Conservation (phyloP, 2,113 vertebrate species). For the Mastomys coucha region DNA sequence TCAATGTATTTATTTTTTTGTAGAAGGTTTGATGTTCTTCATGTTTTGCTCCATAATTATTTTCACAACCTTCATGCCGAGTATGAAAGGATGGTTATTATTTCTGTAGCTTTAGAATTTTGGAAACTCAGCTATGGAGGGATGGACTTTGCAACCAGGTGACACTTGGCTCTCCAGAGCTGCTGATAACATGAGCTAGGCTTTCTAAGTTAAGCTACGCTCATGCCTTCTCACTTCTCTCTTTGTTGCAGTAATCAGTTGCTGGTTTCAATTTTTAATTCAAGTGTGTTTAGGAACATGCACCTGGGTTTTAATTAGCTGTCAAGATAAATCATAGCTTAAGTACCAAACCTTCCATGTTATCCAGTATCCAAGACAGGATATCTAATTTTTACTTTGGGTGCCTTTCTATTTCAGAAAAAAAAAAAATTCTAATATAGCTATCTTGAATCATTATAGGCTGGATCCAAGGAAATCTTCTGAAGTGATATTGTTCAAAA, state of each 20-base stretch:
- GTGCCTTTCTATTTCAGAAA: neutral
- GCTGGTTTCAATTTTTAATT: neutral
- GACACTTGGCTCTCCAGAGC: neutral
- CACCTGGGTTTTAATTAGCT: slow-evolving; percentile 24
- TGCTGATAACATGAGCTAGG: neutral
- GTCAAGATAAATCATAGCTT: neutral
- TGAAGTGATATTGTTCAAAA: neutral
- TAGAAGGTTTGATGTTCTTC: neutral
- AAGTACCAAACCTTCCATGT: neutral
- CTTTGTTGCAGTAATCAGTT: neutral
- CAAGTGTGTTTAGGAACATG: neutral
- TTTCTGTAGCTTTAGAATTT: neutral
- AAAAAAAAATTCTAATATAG: neutral
- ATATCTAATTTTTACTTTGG: neutral
- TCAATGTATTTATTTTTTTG: neutral
- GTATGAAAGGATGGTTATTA: neutral
- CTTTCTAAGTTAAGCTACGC: neutral
- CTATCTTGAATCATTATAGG: neutral
- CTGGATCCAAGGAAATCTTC: neutral
- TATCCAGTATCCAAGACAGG: neutral
- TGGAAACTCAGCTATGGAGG: neutral
- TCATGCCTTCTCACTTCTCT: neutral
- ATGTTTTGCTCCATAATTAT: slow-evolving; percentile 1
- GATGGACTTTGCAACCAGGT: neutral
- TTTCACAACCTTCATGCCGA: neutral